Percentiles rank a stretch among this genome's conserved stretches.
These are phyloP conservation scores for Thecocarcelia acutangulata DNA, from an alignment of 2,888 invertebrate species.

Conservation along the genomic window DNA sequence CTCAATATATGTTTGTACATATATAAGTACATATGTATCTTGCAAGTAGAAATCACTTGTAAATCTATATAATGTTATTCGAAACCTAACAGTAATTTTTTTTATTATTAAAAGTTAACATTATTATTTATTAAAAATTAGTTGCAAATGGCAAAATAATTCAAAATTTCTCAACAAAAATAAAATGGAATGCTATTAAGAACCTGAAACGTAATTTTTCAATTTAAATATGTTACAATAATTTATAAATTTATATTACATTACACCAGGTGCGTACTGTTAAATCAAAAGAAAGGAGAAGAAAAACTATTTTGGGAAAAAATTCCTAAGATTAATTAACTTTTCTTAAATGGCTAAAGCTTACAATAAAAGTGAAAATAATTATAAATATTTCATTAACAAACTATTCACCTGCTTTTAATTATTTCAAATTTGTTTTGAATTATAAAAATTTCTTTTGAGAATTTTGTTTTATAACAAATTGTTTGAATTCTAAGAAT, in stretches of 20 bases:
- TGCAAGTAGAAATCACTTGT: no score
- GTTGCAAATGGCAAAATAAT: not conserved
- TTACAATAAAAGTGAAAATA: constrained; percentile 2
- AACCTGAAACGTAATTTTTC: constrained; percentile 34
- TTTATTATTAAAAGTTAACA: not conserved
- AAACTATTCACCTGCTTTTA: constrained; percentile 20
- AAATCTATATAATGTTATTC: no score
- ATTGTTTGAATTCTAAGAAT: constrained; percentile 62
- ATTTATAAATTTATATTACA: not conserved
- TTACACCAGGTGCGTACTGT: not conserved
- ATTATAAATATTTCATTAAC: constrained; percentile 3
- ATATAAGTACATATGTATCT: no score
- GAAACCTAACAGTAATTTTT: no score
- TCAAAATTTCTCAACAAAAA: not conserved
- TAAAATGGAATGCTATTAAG: constrained; percentile 50
- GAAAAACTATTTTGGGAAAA: constrained; percentile 1
- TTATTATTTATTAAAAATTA: not conserved
- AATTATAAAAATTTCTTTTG: constrained; percentile 37
- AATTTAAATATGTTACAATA: not conserved
- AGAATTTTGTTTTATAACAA: constrained; percentile 24
- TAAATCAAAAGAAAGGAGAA: not conserved
- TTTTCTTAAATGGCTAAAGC: constrained; percentile 9
- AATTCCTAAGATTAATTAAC: not conserved
- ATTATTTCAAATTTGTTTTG: constrained; percentile 32
- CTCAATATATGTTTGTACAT: no score